Evolutionary conservation across 2,797 vertebrate genomes (phyloP).

Genomic region (Uromys caudimaculatus): DNA sequence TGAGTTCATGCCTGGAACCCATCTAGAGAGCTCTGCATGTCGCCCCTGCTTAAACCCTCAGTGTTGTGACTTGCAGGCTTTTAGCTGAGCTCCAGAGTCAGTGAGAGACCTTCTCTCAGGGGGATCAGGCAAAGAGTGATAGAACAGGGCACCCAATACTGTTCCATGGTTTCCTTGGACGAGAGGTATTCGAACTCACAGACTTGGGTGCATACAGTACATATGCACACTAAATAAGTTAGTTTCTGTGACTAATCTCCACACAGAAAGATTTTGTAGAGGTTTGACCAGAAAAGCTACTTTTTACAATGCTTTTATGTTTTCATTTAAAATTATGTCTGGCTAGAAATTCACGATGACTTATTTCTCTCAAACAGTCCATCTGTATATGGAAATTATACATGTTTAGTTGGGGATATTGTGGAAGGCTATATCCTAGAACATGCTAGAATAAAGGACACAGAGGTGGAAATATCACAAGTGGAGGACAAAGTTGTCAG

Average conservation of each 20-base stretch:
- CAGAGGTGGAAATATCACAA: neutral
- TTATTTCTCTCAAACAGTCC: neutral
- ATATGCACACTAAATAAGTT: neutral
- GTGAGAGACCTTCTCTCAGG: neutral
- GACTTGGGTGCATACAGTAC: neutral
- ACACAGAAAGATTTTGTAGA: neutral
- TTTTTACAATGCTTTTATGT: conserved; percentile 9
- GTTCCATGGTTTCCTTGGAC: neutral
- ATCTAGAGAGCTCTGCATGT: neutral
- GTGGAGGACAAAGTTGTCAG: neutral
- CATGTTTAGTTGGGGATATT: neutral
- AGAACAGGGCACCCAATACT: neutral
- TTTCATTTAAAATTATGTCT: conserved; percentile 24
- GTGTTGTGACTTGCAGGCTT: neutral
- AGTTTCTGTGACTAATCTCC: neutral
- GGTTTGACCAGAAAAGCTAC: neutral
- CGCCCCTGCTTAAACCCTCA: neutral
- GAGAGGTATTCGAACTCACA: neutral
- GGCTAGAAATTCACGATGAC: neutral
- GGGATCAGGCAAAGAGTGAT: neutral
- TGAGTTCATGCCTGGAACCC: neutral
- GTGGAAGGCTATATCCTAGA: neutral
- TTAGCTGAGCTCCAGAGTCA: neutral
- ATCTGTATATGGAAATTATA: neutral
- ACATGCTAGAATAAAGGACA: neutral